A percentile compares a stretch with the other conserved stretches of the same genome.
Evolutionary conservation across 2,888 invertebrate genomes (phyloP).

Genomic region (Hypomecis atomaria): DNA sequence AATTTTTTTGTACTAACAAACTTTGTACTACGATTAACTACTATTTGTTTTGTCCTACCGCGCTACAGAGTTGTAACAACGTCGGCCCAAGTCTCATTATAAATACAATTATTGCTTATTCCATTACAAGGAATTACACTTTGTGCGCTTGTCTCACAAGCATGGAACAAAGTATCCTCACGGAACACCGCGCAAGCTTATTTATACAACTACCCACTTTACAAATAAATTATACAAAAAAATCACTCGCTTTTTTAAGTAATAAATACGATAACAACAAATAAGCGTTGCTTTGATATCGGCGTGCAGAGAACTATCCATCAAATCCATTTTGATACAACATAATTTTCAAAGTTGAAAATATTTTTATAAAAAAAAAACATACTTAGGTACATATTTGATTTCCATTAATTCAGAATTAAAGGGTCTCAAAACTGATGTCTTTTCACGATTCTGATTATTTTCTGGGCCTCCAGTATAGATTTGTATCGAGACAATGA

Average conservation of each 20-base stretch:
- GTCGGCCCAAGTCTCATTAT: constrained; percentile 24
- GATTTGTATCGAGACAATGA: constrained; percentile 10
- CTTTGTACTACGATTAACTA: too few relatives aligned
- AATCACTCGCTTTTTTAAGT: constrained; percentile 69
- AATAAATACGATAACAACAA: constrained; percentile 80
- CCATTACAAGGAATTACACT: constrained; percentile 69
- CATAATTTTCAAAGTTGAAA: not conserved
- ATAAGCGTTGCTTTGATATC: constrained; percentile 61
- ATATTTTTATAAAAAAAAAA: too few relatives aligned
- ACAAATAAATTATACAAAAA: constrained; percentile 79
- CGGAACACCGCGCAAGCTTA: constrained; percentile 49
- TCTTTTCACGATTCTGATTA: not conserved
- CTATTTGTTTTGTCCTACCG: not conserved
- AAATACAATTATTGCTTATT: constrained; percentile 63
- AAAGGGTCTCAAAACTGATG: not conserved
- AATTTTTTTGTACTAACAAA: too few relatives aligned
- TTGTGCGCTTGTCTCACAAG: constrained; percentile 82
- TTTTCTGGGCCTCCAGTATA: constrained; percentile 12
- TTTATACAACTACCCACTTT: constrained; percentile 63
- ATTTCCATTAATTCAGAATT: not conserved
- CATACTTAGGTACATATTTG: not conserved
- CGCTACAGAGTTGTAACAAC: not conserved
- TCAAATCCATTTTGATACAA: not conserved
- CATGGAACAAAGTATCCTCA: constrained; percentile 64
- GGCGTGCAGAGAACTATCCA: constrained; percentile 31